These are phyloP conservation scores for Drosophila bunnanda DNA, from an alignment of 2,888 invertebrate species.

Conservation along the genomic window DNA sequence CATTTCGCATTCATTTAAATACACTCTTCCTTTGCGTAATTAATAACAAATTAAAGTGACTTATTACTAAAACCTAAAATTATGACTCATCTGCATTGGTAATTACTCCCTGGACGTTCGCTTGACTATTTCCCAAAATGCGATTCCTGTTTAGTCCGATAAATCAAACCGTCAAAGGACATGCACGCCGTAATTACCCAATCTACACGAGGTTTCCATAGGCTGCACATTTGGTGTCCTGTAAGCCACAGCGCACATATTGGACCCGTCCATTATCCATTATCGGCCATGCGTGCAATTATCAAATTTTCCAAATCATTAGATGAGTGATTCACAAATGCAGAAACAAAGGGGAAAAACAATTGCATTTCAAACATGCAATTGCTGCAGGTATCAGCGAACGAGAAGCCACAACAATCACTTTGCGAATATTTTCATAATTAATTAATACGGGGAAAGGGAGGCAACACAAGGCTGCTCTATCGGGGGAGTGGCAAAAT, in stretches of 20 bases:
- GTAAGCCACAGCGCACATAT: slow-evolving; percentile 16
- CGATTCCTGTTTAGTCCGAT: background rate
- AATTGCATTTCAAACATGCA: slow-evolving; percentile 21
- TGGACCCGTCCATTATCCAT: slow-evolving; percentile 13
- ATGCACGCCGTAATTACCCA: slow-evolving; percentile 16
- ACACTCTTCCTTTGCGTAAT: background rate
- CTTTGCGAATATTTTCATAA: slow-evolving; percentile 32
- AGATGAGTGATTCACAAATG: slow-evolving; percentile 22
- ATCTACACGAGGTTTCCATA: slow-evolving; percentile 5
- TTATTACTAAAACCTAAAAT: background rate
- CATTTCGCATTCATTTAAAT: background rate
- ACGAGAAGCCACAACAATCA: slow-evolving; percentile 13
- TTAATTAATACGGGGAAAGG: slow-evolving; percentile 12
- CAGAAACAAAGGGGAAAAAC: slow-evolving; percentile 1
- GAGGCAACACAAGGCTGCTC: background rate
- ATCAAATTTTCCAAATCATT: slow-evolving; percentile 50
- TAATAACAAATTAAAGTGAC: background rate
- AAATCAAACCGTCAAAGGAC: slow-evolving; percentile 12
- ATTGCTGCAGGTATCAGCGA: slow-evolving; percentile 6
- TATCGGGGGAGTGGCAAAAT: slow-evolving; percentile 17
- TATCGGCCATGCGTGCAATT: slow-evolving; percentile 38
- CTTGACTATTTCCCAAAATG: background rate
- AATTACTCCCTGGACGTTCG: background rate
- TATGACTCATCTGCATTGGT: background rate
- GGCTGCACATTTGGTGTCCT: slow-evolving; percentile 13